phyloP scores from a whole-genome alignment of 2,888 invertebrate species.

The Abrostola triplasia region DNA sequence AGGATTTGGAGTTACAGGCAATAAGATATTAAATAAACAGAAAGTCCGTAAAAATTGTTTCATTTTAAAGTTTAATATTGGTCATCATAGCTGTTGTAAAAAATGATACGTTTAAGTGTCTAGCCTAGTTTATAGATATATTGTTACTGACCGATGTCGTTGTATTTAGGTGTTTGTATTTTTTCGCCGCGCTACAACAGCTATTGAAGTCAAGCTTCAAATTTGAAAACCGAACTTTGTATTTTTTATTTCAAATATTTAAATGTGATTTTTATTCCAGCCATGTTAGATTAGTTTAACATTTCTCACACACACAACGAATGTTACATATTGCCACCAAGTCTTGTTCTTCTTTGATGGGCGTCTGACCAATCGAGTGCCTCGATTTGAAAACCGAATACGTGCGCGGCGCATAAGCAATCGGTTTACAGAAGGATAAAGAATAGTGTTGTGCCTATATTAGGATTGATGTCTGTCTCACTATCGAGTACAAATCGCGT shows the following conservation, averaged over 20 bases:
- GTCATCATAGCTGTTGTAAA: too few relatives aligned
- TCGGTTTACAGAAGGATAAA: not conserved
- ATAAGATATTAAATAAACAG: too few relatives aligned
- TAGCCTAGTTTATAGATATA: too few relatives aligned
- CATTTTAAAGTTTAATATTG: too few relatives aligned
- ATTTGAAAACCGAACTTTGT: too few relatives aligned
- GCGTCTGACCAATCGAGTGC: slow-evolving; percentile 14
- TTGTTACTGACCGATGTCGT: too few relatives aligned
- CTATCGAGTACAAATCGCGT: not conserved
- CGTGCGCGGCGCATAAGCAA: slow-evolving; percentile 12
- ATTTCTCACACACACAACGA: not conserved
- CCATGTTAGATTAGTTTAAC: slow-evolving; percentile 1
- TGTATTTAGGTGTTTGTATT: too few relatives aligned
- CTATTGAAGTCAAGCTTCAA: too few relatives aligned
- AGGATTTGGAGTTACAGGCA: too few relatives aligned
- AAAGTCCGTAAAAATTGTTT: too few relatives aligned
- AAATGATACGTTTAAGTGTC: too few relatives aligned
- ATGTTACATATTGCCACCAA: not conserved
- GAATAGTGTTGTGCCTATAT: not conserved
- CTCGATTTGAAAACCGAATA: slow-evolving; percentile 9
- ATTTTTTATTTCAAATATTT: not conserved
- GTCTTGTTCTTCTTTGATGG: slow-evolving; percentile 12
- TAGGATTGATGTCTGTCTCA: not conserved
- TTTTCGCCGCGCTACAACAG: too few relatives aligned
- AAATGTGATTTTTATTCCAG: slow-evolving; percentile 21